These are phyloP conservation scores for Brachypodius melanocephalos DNA, from an alignment of 2,113 vertebrate species.

Conservation along the genomic window DNA sequence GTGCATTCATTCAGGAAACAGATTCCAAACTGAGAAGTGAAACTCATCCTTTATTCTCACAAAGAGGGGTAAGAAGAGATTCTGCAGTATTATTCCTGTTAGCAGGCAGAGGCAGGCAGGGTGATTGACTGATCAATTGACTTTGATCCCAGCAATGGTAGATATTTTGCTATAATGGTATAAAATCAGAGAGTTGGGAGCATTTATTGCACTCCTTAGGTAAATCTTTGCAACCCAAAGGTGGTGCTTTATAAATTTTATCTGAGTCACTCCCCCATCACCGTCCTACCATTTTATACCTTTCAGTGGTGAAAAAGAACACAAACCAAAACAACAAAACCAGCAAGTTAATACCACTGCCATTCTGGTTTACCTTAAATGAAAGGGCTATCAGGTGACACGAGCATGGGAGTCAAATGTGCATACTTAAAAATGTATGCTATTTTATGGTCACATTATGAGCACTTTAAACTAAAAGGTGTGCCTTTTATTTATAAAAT, in stretches of 20 bases:
- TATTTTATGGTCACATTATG: not conserved
- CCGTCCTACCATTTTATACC: not conserved
- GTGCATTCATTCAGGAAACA: not conserved
- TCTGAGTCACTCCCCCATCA: not conserved
- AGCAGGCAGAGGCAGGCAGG: not conserved
- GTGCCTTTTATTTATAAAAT: not conserved
- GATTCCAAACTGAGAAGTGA: not conserved
- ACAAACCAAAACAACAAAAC: not conserved
- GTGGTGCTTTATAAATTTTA: not conserved
- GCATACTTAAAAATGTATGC: not conserved
- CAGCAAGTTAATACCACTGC: not conserved
- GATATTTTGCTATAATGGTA: not conserved
- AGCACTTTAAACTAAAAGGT: not conserved
- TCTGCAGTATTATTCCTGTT: not conserved
- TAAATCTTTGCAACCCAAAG: not conserved
- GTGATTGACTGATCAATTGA: constrained; percentile 27
- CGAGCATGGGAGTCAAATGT: not conserved
- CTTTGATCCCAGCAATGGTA: not conserved
- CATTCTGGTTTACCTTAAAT: not conserved
- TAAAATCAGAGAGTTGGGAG: not conserved
- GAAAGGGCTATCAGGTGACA: constrained; percentile 13
- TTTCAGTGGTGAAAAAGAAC: not conserved
- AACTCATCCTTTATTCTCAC: not conserved
- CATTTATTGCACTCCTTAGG: not conserved
- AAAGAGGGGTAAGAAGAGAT: not conserved